Evolutionary conservation across 2,113 vertebrate species (phyloP), one percentile per base, ranked within the genome.

Genomic region (Lontra canadensis): DNA sequence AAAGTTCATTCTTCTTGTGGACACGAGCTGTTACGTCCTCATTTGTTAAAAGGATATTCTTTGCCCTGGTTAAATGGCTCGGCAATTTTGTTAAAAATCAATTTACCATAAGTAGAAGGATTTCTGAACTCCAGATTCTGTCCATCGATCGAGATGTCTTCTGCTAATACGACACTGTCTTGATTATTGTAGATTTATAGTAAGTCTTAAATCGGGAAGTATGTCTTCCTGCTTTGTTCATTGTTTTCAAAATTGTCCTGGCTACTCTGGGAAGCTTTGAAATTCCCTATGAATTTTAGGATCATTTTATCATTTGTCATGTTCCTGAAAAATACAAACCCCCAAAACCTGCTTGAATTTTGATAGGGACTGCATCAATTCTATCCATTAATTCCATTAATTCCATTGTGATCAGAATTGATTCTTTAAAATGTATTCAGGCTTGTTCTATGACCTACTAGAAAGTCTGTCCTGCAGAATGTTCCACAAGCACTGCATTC

Each of bases 401-500:
- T 76, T 42, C 59, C 36, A 65, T 7, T 34, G n/a, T 6, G 67
- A 44, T 29, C 39, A 55, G 82, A 85, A 90, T 65, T 17, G 71
- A 57, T 17, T 23, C 29, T 49, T 71, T 34, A 39, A 69, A 31
- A 26, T n/a, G 20, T 25, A 61, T 3, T 4, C 11, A 67, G 47
- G 26, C 67, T 44, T 67, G 34, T 13, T 34, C 21, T 4, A 20
- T 11, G n/a, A 6, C 13, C n/a, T 1, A 29, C 21, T 1, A 34
- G 71, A 61, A 29, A 31, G n/a, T 47, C 26, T 26, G 1, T 6
- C 67, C 67, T 31, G 59, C 57, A 65, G 73, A 26, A 55, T 2
- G 31, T 12, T 25, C 52, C 12, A 1, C 6, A 1, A 17, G 9
- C 20, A 39, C 8, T 0, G 13, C 18, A 7, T 23, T 12, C 49